These are phyloP conservation scores for Drosophila dives DNA, from an alignment of 2,888 invertebrate genomes.

Conservation along the genomic window DNA sequence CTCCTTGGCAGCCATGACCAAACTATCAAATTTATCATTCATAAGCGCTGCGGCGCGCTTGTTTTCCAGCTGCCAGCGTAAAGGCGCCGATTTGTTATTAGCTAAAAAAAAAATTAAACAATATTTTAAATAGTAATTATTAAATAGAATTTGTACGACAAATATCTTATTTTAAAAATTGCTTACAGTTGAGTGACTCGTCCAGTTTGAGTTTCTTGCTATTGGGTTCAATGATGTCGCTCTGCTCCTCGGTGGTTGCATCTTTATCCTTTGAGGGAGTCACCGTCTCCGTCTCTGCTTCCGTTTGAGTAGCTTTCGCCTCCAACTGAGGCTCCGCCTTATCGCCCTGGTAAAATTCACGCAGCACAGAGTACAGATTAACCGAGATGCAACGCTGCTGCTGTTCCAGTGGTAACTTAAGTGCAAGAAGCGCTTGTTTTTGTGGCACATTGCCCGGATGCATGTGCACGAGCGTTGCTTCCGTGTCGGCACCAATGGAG, in stretches of 20 bases:
- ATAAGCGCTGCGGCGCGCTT: slow-evolving; percentile 88
- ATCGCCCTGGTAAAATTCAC: slow-evolving; percentile 88
- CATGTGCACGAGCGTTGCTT: slow-evolving; percentile 89
- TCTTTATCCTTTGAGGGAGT: slow-evolving; percentile 14
- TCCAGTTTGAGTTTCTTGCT: slow-evolving; percentile 68
- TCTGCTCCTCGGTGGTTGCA: slow-evolving; percentile 37
- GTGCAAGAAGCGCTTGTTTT: slow-evolving; percentile 90
- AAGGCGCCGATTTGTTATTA: slow-evolving; percentile 39
- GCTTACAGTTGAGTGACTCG: slow-evolving; percentile 28
- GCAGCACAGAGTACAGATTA: slow-evolving; percentile 90
- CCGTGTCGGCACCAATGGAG: slow-evolving; percentile 88
- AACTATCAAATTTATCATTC: slow-evolving; percentile 89
- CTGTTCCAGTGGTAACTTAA: slow-evolving; percentile 92
- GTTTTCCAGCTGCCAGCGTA: slow-evolving; percentile 90
- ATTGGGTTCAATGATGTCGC: slow-evolving; percentile 59
- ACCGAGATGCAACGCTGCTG: slow-evolving; percentile 89
- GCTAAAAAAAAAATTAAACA: slow-evolving; percentile 15
- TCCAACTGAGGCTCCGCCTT: slow-evolving; percentile 1
- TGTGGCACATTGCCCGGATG: slow-evolving; percentile 93
- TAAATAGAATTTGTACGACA: not conserved
- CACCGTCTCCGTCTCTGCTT: not conserved
- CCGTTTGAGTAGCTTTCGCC: not conserved
- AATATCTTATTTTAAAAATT: not conserved
- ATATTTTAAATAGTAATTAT: not conserved
- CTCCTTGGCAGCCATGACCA: slow-evolving; percentile 92